phyloP scores from a whole-genome alignment of 2,888 invertebrate genomes.

The Hyles lineata region DNA sequence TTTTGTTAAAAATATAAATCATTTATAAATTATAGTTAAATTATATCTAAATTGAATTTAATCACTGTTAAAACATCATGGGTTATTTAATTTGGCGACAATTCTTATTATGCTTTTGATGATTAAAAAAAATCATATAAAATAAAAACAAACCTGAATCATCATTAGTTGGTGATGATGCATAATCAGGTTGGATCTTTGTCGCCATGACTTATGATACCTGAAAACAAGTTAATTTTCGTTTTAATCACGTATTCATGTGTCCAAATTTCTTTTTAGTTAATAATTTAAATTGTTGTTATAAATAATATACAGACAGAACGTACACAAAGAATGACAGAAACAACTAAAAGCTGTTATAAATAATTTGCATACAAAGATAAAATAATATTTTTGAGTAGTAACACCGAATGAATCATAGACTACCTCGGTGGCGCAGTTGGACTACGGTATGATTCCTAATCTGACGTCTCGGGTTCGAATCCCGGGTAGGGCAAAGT shows the following conservation, averaged over 20 bases:
- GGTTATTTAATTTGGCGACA: no score
- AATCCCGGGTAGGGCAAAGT: no score
- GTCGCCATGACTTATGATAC: conserved; percentile 75
- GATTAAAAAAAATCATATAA: conserved; percentile 34
- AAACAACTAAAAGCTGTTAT: not conserved
- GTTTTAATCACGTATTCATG: conserved; percentile 20
- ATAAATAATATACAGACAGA: not conserved
- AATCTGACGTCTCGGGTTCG: no score
- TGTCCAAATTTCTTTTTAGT: not conserved
- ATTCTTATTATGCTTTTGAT: no score
- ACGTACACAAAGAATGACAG: conserved; percentile 14
- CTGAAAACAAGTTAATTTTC: conserved; percentile 73
- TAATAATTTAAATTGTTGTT: not conserved
- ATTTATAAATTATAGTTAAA: no score
- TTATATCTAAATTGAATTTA: no score
- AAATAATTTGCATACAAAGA: no score
- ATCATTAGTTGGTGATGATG: conserved; percentile 73
- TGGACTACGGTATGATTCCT: no score
- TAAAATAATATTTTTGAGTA: not conserved
- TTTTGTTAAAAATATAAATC: no score
- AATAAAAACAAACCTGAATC: conserved; percentile 70
- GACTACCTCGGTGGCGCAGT: no score
- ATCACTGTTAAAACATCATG: no score
- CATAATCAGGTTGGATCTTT: conserved; percentile 72
- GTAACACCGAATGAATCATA: no score